Evolutionary conservation across 1,140 invertebrate species (phyloP).

Genomic region (Cryptotermes secundus): DNA sequence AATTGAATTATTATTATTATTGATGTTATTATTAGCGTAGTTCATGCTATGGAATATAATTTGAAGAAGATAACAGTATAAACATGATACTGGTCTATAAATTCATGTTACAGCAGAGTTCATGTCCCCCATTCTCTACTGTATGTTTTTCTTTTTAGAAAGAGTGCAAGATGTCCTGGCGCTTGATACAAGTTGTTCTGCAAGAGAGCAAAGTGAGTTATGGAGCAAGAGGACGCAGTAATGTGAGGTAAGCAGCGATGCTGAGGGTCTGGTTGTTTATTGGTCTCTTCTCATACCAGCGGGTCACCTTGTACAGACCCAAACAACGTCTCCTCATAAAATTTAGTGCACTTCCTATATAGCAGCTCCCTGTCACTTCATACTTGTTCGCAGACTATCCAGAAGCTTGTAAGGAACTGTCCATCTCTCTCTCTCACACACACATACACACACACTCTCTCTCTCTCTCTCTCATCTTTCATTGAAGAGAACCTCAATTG

Average conservation of each 20-base stretch:
- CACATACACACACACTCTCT: no score
- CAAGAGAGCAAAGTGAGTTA: neutral
- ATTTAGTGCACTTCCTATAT: constrained; percentile 17
- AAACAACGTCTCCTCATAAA: constrained; percentile 8
- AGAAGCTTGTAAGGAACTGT: neutral
- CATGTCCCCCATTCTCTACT: neutral
- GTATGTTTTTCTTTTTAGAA: neutral
- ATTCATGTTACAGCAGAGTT: neutral
- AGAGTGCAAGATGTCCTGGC: neutral
- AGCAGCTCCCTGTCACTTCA: constrained; percentile 3
- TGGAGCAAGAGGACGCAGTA: neutral
- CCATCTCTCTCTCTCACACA: neutral
- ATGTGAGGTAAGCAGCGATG: constrained; percentile 10
- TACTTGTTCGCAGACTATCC: neutral
- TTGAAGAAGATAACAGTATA: no score
- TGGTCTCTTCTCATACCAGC: constrained; percentile 9
- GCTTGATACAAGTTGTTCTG: constrained; percentile 9
- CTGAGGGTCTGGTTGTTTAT: constrained; percentile 16
- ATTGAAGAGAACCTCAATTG: no score
- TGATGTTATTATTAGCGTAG: no score
- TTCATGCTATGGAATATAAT: no score
- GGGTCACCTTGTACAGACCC: neutral
- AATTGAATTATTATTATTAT: no score
- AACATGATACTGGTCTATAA: no score
- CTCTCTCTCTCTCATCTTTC: no score